A percentile compares a stretch with the other conserved stretches of the same genome.
Conservation (phyloP, 2,888 invertebrate genomes). For the Morpho deidamia region DNA sequence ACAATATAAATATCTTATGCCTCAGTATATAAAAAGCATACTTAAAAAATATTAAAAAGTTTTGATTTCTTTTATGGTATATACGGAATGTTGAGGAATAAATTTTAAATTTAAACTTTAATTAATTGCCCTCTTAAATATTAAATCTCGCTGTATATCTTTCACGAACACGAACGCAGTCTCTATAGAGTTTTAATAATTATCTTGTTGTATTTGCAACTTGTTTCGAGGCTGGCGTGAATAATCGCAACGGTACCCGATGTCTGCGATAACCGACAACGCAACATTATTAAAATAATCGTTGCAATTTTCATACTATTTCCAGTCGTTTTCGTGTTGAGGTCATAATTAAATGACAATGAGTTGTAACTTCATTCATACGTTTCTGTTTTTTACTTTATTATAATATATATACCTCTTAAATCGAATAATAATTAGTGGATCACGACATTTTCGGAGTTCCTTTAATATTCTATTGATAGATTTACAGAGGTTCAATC, state of each 20-base stretch:
- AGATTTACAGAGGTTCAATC: too few relatives aligned
- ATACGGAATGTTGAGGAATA: too few relatives aligned
- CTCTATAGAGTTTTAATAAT: background rate
- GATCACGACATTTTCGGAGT: too few relatives aligned
- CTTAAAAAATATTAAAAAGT: too few relatives aligned
- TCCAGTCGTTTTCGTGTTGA: conserved; percentile 15
- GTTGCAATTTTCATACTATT: conserved; percentile 22
- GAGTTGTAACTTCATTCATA: conserved; percentile 11
- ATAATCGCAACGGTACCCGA: conserved; percentile 19
- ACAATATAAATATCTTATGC: too few relatives aligned
- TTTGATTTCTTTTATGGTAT: too few relatives aligned
- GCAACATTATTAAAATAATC: conserved; percentile 20
- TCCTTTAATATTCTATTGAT: too few relatives aligned
- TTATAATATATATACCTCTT: background rate
- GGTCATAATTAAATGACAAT: conserved; percentile 16
- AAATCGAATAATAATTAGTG: background rate
- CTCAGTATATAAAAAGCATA: too few relatives aligned
- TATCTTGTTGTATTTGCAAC: conserved; percentile 1
- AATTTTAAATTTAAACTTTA: too few relatives aligned
- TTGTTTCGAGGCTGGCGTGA: conserved; percentile 18
- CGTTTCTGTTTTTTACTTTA: background rate
- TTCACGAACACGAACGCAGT: background rate
- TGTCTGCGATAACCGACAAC: conserved; percentile 24
- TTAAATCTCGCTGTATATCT: too few relatives aligned
- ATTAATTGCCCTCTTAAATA: too few relatives aligned